Base-by-base conservation (phyloP, 2,113 vertebrate species). In the Zingel zingel region DNA sequence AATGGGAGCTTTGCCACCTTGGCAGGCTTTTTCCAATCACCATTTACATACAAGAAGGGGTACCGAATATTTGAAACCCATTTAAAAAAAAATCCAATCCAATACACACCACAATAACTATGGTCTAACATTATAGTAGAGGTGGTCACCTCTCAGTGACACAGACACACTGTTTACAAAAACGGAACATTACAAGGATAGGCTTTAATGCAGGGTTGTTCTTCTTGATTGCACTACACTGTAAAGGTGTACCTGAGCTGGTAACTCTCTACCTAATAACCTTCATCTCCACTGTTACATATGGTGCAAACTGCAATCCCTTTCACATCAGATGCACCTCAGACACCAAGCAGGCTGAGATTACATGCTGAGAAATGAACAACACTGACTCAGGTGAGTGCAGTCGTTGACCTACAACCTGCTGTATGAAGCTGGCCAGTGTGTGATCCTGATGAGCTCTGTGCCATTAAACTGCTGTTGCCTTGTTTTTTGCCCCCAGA, bases 361-460 rank as follows among this genome's bases (percentile, higher is more conserved):
- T 33, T 14, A 27, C 14, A 25, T 18, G 53, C 27, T 71, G 18
- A 45, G 14, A 57, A 25, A 39, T 56, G 2, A 45, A 56, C 7
- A 70, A 9, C 30, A 36, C 11, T 27, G 27, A 69, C 18, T 21
- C 21, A 25, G 15, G 30, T 54, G 67, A 39, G 30, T 9, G 36
- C 30, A 56, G 68, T 43, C 19, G 27, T 51, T 62, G 58, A 74
- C 19, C 71, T 50, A n/a, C 25, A 74, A 62, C 45, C 47, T 63
- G 57, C 72, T 51, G 14, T n/a, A 11, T 54, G 36, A 70, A 66
- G 45, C 7, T 48, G 15, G n/a, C 63, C 43, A 43, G 39, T 65
- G 13, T 25, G 43, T 18, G 6, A 16, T 27, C 48, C 10, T 27
- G 8, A 48, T 66, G 23, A 48, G n/a, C 64, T 45, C 23, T 18